Percentiles rank a stretch among this genome's conserved stretches.
phyloP scores from a whole-genome alignment of 2,888 invertebrate genomes.

The Lydus trimaculatus region DNA sequence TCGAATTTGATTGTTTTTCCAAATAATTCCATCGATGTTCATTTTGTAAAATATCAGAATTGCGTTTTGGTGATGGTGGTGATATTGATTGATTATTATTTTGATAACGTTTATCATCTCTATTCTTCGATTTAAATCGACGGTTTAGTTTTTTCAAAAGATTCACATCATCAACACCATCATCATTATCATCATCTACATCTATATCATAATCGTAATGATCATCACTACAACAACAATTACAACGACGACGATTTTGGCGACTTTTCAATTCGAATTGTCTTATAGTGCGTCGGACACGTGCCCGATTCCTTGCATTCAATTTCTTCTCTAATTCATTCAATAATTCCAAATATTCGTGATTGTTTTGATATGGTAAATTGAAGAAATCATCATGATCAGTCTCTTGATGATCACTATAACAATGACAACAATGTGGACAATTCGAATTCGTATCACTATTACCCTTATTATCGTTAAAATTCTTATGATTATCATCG shows the following conservation, averaged over 20 bases:
- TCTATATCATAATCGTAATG: slow-evolving; percentile 23
- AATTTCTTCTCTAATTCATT: slow-evolving; percentile 57
- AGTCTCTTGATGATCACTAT: slow-evolving; percentile 36
- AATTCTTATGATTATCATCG: background rate
- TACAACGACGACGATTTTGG: slow-evolving; percentile 43
- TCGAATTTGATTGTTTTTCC: background rate
- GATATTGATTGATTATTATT: background rate
- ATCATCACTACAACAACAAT: slow-evolving; percentile 25
- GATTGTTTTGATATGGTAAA: slow-evolving; percentile 56
- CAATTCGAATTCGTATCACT: background rate
- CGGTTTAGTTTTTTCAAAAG: slow-evolving; percentile 6
- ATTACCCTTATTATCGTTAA: background rate
- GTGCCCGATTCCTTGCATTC: slow-evolving; percentile 52
- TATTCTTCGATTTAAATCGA: background rate
- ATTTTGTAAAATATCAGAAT: slow-evolving; percentile 28
- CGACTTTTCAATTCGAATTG: slow-evolving; percentile 56
- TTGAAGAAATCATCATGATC: slow-evolving; percentile 39
- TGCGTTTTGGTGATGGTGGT: background rate
- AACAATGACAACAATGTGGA: background rate
- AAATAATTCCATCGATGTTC: slow-evolving; percentile 16
- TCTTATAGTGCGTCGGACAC: slow-evolving; percentile 54
- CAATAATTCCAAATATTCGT: slow-evolving; percentile 54
- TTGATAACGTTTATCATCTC: slow-evolving; percentile 13
- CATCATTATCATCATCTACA: slow-evolving; percentile 40
- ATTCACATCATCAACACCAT: slow-evolving; percentile 30